Evolutionary conservation across 2,888 invertebrate genomes (phyloP).

Genomic region (Charanyca ferruginea): DNA sequence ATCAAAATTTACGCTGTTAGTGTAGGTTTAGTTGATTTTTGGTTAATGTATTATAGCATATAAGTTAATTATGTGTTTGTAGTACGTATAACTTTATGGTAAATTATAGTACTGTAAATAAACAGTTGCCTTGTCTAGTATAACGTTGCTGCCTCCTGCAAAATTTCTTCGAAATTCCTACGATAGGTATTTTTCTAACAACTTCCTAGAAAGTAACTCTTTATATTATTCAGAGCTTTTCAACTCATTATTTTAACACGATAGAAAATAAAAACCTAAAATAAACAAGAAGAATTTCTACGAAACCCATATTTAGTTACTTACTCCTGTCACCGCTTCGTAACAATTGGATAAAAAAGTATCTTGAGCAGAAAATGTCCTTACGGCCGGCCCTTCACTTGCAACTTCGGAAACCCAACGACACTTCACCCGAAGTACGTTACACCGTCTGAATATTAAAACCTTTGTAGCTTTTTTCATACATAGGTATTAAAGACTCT

Average conservation of each 20-base stretch:
- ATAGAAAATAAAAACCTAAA: slow-evolving; percentile 25
- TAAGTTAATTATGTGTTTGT: too few relatives aligned
- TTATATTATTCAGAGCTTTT: background rate
- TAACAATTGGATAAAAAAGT: slow-evolving; percentile 83
- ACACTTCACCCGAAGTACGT: slow-evolving; percentile 81
- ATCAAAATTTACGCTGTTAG: too few relatives aligned
- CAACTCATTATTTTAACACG: slow-evolving; percentile 12
- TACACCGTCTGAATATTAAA: slow-evolving; percentile 84
- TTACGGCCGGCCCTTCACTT: slow-evolving; percentile 75
- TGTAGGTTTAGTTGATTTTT: too few relatives aligned
- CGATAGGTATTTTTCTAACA: too few relatives aligned
- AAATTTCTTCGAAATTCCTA: too few relatives aligned
- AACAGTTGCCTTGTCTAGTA: too few relatives aligned
- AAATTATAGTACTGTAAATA: too few relatives aligned
- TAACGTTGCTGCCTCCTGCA: too few relatives aligned
- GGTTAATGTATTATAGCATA: too few relatives aligned
- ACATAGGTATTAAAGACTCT: slow-evolving; percentile 79
- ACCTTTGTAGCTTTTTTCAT: slow-evolving; percentile 80
- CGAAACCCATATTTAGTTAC: slow-evolving; percentile 59
- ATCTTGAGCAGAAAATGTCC: slow-evolving; percentile 76
- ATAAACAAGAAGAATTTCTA: slow-evolving; percentile 43
- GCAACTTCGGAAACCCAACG: slow-evolving; percentile 72
- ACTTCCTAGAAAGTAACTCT: slow-evolving; percentile 8
- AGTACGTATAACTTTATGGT: background rate
- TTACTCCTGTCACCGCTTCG: slow-evolving; percentile 67